Conservation (phyloP, 2,888 invertebrate genomes). For the Acanthosepion lycidas region DNA sequence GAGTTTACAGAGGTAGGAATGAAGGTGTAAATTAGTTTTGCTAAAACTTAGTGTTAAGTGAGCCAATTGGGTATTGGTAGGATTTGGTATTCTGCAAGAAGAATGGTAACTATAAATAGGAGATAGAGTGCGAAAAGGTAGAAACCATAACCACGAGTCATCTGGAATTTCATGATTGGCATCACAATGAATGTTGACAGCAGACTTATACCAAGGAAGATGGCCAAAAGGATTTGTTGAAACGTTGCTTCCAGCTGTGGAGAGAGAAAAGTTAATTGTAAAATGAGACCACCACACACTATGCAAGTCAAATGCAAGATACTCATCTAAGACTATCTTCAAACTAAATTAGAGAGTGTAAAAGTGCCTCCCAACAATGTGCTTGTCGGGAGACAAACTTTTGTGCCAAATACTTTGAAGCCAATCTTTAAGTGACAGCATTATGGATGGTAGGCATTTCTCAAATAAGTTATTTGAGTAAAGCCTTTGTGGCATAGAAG, state of each 20-base stretch:
- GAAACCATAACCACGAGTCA: constrained; percentile 76
- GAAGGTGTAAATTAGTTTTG: too few species aligned
- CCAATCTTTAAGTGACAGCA: too few species aligned
- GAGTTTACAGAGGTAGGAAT: too few species aligned
- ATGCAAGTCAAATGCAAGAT: neutral
- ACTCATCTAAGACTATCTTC: too few species aligned
- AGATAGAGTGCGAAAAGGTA: constrained; percentile 76
- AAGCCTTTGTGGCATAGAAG: too few species aligned
- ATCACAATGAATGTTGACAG: constrained; percentile 75
- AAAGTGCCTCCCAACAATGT: too few species aligned
- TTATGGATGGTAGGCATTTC: too few species aligned
- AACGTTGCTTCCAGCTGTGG: constrained; percentile 73
- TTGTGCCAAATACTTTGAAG: too few species aligned
- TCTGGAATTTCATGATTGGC: constrained; percentile 76
- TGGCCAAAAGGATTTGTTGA: constrained; percentile 76
- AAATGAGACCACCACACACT: neutral
- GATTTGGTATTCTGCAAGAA: constrained; percentile 76
- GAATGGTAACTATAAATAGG: constrained; percentile 76
- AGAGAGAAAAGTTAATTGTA: neutral
- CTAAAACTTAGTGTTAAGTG: neutral
- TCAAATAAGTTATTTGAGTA: too few species aligned
- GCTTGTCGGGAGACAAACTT: too few species aligned
- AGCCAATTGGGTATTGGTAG: constrained; percentile 51
- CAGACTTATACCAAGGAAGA: constrained; percentile 76
- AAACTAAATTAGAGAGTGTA: too few species aligned